Conservation (phyloP, 2,797 vertebrate genomes). For the Argya squamiceps region DNA sequence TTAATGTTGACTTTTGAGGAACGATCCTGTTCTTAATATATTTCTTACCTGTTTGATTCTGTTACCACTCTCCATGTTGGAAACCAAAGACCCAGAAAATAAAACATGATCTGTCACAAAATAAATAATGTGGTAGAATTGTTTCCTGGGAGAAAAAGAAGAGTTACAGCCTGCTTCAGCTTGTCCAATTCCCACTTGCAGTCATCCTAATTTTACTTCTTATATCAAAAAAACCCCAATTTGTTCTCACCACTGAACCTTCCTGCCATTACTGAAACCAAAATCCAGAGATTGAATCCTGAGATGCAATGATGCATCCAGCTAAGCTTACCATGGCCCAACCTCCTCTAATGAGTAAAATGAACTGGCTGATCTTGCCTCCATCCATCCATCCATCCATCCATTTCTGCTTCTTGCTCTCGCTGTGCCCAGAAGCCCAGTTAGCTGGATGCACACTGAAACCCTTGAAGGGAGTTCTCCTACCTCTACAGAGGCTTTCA, state of each 20-base stretch:
- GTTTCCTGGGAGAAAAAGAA: not conserved
- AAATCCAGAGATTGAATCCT: not conserved
- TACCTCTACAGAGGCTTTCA: not conserved
- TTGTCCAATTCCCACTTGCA: not conserved
- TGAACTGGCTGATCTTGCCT: not conserved
- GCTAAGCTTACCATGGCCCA: not conserved
- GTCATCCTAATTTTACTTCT: not conserved
- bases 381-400: not conserved
- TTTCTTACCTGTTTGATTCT: not conserved
- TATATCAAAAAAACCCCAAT: not conserved
- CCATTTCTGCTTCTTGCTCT: not conserved
- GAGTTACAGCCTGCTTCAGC: not conserved
- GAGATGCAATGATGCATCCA: not conserved
- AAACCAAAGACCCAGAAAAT: not conserved
- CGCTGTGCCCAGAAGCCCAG: rapidly evolving
- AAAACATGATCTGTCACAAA: not conserved
- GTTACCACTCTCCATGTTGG: not conserved
- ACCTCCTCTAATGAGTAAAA: not conserved
- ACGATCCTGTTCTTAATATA: not conserved
- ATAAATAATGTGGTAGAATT: not conserved
- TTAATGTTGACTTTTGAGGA: not conserved
- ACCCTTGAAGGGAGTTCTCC: not conserved
- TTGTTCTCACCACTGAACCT: not conserved
- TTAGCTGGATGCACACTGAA: not conserved
- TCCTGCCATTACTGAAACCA: not conserved